Evolutionary conservation across 2,113 vertebrate species (phyloP), one percentile per base, ranked within the genome.

Genomic region (Protobothrops mucrosquamatus): DNA sequence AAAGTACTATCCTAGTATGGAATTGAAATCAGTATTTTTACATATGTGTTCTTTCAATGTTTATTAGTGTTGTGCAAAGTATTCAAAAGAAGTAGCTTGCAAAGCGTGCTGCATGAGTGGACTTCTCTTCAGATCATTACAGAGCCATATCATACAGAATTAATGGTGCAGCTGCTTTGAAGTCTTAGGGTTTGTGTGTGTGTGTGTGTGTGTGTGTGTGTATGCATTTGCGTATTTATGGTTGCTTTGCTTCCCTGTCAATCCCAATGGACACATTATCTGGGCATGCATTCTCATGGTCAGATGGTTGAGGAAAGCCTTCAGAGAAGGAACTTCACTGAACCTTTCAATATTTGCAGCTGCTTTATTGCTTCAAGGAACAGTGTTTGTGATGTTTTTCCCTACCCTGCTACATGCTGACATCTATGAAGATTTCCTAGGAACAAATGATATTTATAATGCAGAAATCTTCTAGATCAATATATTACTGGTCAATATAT

Each of bases 351-450:
- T 29, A 64, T 64, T 64, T 64, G 26, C 61, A 74, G 64, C 64
- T 74, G 64, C n/a, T 74, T 74, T 74, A 74, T 34, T 74, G n/a
- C 64, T 34, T 74, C 3, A 3, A 81, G 69, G 69, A 20, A 81
- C 69, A 39, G 69, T 81, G n/a, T 39, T 81, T 81, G 39, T 18
- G 34, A 39, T 81, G 69, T 34, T 74, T 74, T 74, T 74, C n/a
- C n/a, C 2, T 34, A 14, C 69, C 15, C n/a, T 74, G n/a, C n/a
- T 74, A 74, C 69, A 69, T 51, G 22, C 3, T 14, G 56, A 3
- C 5, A 95, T 12, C 29, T 88, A 86, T 90, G 92, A 88, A 74
- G 87, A 89, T 59, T 92, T 64, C 64, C 34, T 52, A 7, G 43
- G 11, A 92, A 89, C 6, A 59, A 18, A 48, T 15, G 22, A 57